Conservation (phyloP, 2,888 invertebrate genomes). For the Graphium colonna region DNA sequence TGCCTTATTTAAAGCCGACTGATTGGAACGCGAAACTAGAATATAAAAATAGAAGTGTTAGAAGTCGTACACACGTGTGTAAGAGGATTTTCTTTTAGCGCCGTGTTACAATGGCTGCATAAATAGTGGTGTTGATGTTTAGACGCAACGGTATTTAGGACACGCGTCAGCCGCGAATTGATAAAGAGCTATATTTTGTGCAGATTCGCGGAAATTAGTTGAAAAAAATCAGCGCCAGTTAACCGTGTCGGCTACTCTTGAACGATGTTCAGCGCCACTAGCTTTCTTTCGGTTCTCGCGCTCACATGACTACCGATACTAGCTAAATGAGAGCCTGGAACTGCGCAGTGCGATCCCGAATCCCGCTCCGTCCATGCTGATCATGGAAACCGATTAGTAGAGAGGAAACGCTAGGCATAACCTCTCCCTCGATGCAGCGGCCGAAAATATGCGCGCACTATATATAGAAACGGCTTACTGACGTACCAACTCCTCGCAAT, state of each 20-base stretch:
- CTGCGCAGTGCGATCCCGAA: slow-evolving; percentile 24
- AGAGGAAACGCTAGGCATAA: slow-evolving; percentile 48
- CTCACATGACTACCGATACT: slow-evolving; percentile 34
- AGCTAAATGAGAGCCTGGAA: slow-evolving; percentile 30
- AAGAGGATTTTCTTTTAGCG: slow-evolving; percentile 21
- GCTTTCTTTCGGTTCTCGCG: slow-evolving; percentile 52
- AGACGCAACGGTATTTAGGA: slow-evolving; percentile 19
- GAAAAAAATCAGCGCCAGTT: slow-evolving; percentile 39
- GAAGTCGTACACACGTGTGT: slow-evolving; percentile 17
- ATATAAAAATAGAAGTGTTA: slow-evolving; percentile 15
- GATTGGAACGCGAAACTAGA: slow-evolving; percentile 7
- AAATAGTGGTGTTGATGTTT: slow-evolving; percentile 6
- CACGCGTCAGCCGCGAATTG: slow-evolving; percentile 9
- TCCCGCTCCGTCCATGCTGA: slow-evolving; percentile 12
- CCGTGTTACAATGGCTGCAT: slow-evolving; percentile 8
- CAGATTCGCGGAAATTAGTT: slow-evolving; percentile 45
- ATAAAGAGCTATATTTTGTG: slow-evolving; percentile 31
- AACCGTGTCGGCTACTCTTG: slow-evolving; percentile 38
- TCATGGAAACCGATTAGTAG: slow-evolving; percentile 28
- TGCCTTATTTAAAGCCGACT: neutral
- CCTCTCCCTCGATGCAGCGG: slow-evolving; percentile 54
- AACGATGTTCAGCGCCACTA: slow-evolving; percentile 29
- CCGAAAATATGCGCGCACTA: slow-evolving; percentile 64
- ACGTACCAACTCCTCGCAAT: neutral
- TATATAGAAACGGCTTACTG: slow-evolving; percentile 43